Conservation (phyloP, 2,888 invertebrate species). For the Adelphocoris suturalis region DNA sequence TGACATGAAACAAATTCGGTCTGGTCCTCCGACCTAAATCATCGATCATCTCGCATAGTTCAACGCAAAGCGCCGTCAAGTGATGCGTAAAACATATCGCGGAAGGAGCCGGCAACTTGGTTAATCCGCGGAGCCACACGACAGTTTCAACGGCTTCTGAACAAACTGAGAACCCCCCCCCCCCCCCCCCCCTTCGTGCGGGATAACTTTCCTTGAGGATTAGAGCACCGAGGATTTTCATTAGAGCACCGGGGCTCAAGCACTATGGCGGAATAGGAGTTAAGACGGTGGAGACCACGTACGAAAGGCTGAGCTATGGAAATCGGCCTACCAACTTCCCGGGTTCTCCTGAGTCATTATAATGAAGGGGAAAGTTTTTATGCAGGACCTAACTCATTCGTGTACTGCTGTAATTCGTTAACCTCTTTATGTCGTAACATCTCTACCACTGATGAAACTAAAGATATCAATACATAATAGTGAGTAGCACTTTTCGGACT, state of each 20-base stretch:
- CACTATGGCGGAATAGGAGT: conserved; percentile 37
- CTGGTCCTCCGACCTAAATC: too few relatives aligned
- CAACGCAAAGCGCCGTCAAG: neutral
- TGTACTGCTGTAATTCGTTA: neutral
- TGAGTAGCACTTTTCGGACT: too few relatives aligned
- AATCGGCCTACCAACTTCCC: neutral
- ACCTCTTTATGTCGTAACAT: neutral
- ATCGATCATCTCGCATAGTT: too few relatives aligned
- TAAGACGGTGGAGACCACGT: conserved; percentile 42
- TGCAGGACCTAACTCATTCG: conserved; percentile 1
- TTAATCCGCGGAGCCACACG: conserved; percentile 44
- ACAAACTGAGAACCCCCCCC: conserved; percentile 22
- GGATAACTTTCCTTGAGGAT: conserved; percentile 45
- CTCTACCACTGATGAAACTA: too few relatives aligned
- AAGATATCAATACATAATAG: too few relatives aligned
- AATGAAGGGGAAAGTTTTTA: conserved; percentile 8
- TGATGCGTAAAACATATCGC: conserved; percentile 53
- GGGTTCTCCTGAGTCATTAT: conserved; percentile 25
- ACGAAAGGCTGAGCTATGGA: conserved; percentile 18
- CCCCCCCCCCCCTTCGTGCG: neutral
- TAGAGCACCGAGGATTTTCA: conserved; percentile 44
- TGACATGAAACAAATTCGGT: too few relatives aligned
- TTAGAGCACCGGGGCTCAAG: conserved; percentile 27
- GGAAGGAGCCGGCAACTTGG: conserved; percentile 46
- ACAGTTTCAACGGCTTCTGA: conserved; percentile 58